phyloP scores from a whole-genome alignment of 2,113 vertebrate species.

The Eidolon helvum region DNA sequence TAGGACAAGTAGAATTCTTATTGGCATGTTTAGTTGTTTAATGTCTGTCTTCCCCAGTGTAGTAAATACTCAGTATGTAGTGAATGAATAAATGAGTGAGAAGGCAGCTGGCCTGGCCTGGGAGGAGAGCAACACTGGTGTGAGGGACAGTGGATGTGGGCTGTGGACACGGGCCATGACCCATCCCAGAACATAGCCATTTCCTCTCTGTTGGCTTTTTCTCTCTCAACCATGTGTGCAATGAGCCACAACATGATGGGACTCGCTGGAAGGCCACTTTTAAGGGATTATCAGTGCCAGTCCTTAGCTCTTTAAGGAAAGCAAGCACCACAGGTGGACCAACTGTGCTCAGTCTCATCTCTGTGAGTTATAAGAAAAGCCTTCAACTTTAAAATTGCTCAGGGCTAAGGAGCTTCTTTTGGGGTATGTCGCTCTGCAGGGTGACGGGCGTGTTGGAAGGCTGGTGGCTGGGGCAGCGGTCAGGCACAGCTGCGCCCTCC shows the following conservation, averaged over 20 bases:
- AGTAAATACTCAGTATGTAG: not conserved
- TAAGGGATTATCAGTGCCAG: not conserved
- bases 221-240: not conserved
- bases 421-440: not conserved
- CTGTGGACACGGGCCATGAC: not conserved
- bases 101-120: not conserved
- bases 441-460: not conserved
- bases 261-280: not conserved
- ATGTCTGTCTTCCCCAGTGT: not conserved
- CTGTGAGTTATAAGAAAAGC: constrained; percentile 64
- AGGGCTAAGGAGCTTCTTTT: constrained; percentile 27
- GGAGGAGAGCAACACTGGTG: too few species aligned
- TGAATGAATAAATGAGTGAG: not conserved
- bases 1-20: not conserved
- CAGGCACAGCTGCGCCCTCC: not conserved
- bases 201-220: not conserved
- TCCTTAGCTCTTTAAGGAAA: not conserved
- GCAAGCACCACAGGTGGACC: constrained; percentile 31
- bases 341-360: not conserved
- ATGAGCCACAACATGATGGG: not conserved
- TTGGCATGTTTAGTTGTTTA: not conserved
- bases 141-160: not conserved
- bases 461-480: too few species aligned
- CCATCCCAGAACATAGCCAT: not conserved
- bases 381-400: constrained; percentile 68